Percentiles rank a stretch among this genome's conserved stretches.
Conservation (phyloP, 2,888 invertebrate genomes). For the Lacanobia oleracea region DNA sequence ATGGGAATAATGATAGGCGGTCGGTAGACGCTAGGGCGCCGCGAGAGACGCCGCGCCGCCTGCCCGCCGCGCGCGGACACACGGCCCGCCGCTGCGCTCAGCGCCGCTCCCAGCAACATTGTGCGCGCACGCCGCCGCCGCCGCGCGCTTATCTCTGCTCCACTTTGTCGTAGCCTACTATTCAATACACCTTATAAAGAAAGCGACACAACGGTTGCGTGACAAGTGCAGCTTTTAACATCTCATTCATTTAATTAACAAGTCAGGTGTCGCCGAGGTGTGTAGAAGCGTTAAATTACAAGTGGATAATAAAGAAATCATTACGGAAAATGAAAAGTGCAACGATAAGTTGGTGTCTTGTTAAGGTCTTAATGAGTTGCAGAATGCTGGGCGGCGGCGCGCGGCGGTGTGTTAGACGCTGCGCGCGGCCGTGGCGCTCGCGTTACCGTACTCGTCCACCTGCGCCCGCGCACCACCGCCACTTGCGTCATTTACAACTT, state of each 20-base stretch:
- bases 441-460: conserved; percentile 85
- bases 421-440: conserved; percentile 70
- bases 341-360: conserved; percentile 40
- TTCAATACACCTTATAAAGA: conserved; percentile 41
- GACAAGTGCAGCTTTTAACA: conserved; percentile 20
- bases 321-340: conserved; percentile 52
- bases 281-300: conserved; percentile 37
- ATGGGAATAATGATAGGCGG: conserved; percentile 84
- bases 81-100: conserved; percentile 54
- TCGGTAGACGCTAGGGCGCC: conserved; percentile 89
- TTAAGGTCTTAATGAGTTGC: conserved; percentile 58
- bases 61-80: conserved; percentile 66
- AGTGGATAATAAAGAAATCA: conserved; percentile 40
- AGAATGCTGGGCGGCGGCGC: conserved; percentile 31
- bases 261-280: conserved; percentile 24
- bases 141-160: conserved; percentile 42
- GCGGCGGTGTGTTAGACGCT: conserved; percentile 61
- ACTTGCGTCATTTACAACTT: conserved; percentile 90
- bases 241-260: conserved; percentile 38
- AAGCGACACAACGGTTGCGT: conserved; percentile 30
- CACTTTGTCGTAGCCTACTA: conserved; percentile 27
- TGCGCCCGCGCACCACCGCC: conserved; percentile 79
- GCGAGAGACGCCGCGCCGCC: conserved; percentile 83
- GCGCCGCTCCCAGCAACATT: conserved; percentile 27
- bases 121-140: conserved; percentile 30